These are phyloP conservation scores for Creontiades dilutus DNA, from an alignment of 2,888 invertebrate species.

Conservation along the genomic window DNA sequence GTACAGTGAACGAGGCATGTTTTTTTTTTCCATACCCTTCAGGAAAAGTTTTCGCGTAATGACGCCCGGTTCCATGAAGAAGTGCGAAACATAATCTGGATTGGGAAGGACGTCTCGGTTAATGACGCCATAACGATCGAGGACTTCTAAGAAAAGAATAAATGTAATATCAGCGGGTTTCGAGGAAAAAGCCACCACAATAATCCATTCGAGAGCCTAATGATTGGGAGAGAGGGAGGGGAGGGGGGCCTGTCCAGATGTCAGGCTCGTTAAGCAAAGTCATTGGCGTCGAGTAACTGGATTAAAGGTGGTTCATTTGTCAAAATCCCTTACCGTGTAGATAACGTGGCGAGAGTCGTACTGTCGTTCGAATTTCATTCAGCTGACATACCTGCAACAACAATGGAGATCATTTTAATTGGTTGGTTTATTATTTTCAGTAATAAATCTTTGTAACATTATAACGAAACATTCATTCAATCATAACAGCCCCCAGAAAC, in stretches of 20 bases:
- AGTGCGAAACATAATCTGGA: neutral
- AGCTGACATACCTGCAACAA: too few relatives aligned
- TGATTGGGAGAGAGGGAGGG: neutral
- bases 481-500: too few relatives aligned
- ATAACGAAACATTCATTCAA: too few relatives aligned
- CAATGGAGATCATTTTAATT: too few relatives aligned
- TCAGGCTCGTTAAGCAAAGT: conserved; percentile 16
- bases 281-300: neutral
- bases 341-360: too few relatives aligned
- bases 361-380: too few relatives aligned
- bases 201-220: neutral
- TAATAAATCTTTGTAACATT: too few relatives aligned
- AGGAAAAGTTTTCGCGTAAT: neutral
- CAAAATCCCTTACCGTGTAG: neutral
- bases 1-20: too few relatives aligned
- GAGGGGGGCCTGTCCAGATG: neutral
- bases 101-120: conserved; percentile 3
- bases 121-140: neutral
- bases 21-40: too few relatives aligned
- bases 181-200: neutral
- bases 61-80: neutral
- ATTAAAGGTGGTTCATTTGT: neutral
- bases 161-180: conserved; percentile 9
- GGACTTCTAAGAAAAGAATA: conserved; percentile 19
- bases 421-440: too few relatives aligned